Evolutionary conservation across 2,113 vertebrate species (phyloP).

Genomic region (Amphiprion percula): DNA sequence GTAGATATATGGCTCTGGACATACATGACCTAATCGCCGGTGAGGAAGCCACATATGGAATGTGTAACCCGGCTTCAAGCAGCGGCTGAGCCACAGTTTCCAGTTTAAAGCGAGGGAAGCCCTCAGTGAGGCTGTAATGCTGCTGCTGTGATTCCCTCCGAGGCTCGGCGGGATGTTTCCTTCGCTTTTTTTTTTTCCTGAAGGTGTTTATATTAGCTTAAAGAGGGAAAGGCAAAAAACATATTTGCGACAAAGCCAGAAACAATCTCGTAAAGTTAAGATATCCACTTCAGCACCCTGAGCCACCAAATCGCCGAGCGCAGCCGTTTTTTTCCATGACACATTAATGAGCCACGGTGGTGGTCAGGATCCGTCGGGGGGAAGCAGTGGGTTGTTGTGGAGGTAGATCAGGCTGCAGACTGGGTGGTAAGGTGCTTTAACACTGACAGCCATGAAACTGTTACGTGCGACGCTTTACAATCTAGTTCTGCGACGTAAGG

Average conservation of each 20-base stretch:
- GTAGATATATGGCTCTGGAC: constrained; percentile 11
- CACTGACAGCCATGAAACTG: constrained; percentile 23
- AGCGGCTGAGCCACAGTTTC: constrained; percentile 72
- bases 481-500: not conserved
- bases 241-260: constrained; percentile 15
- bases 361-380: constrained; percentile 22
- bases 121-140: constrained; percentile 40
- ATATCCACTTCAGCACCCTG: constrained; percentile 1
- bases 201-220: not conserved
- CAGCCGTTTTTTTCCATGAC: constrained; percentile 51
- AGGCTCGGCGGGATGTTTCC: constrained; percentile 19
- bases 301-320: constrained; percentile 21
- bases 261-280: constrained; percentile 7
- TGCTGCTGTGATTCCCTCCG: constrained; percentile 3
- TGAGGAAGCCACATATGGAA: constrained; percentile 62
- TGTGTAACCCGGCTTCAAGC: constrained; percentile 24
- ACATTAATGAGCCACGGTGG: constrained; percentile 27
- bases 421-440: constrained; percentile 41
- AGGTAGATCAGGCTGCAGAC: constrained; percentile 12
- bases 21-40: constrained; percentile 55
- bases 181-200: constrained; percentile 2
- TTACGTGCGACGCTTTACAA: constrained; percentile 12
- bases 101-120: constrained; percentile 61
- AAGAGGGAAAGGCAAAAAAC: not conserved
- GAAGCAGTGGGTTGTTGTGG: constrained; percentile 1